Percentiles rank a stretch among this genome's conserved stretches.
Conservation (phyloP, 2,797 vertebrate species). For the Pipistrellus pipistrellus region DNA sequence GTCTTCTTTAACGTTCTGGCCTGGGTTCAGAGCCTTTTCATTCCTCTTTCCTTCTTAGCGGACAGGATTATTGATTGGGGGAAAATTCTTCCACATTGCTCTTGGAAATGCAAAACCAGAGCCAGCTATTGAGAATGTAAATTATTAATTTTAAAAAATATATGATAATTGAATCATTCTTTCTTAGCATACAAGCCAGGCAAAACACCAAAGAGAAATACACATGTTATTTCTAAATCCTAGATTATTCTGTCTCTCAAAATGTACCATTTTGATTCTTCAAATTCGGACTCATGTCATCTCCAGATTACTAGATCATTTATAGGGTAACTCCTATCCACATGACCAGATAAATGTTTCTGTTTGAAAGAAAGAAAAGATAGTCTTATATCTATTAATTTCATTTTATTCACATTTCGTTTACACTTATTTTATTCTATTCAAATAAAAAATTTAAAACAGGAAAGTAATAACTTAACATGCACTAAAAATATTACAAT, state of each 20-base stretch:
- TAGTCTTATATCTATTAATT: not conserved
- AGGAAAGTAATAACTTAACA: constrained; percentile 16
- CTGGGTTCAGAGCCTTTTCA: not conserved
- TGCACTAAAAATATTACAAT: not conserved
- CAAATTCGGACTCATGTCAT: not conserved
- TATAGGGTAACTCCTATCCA: not conserved
- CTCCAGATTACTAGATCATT: not conserved
- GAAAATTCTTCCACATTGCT: not conserved
- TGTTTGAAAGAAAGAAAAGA: constrained; percentile 13
- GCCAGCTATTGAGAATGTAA: not conserved
- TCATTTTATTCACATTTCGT: not conserved
- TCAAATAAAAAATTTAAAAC: constrained; percentile 22
- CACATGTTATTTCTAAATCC: not conserved
- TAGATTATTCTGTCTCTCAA: not conserved
- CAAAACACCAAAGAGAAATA: not conserved
- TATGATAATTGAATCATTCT: not conserved
- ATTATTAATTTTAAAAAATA: not conserved
- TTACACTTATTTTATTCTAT: constrained; percentile 30
- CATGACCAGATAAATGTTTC: not conserved
- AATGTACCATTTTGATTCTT: not conserved
- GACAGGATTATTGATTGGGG: not conserved
- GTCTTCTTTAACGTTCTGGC: not conserved
- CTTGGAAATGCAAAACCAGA: constrained; percentile 2
- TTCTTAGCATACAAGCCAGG: not conserved
- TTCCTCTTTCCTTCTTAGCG: not conserved